Evolutionary conservation across 1,140 invertebrate species (phyloP).

Genomic region (Pseudomyrmex gracilis): DNA sequence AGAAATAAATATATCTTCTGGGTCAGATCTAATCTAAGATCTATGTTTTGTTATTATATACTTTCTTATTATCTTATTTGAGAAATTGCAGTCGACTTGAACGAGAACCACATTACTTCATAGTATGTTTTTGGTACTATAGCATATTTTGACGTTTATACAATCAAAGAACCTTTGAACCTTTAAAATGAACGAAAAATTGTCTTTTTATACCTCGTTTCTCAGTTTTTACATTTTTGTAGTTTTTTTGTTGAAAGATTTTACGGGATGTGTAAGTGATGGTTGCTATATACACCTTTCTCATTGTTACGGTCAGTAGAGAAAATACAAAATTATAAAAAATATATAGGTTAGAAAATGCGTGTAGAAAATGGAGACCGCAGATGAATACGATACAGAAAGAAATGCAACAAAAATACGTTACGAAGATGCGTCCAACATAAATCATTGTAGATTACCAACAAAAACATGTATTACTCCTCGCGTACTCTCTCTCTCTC

Average conservation of each 20-base stretch:
- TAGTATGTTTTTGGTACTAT: too few relatives aligned
- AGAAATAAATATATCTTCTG: conserved; percentile 42
- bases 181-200: conserved; percentile 13
- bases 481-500: background rate
- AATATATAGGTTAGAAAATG: too few relatives aligned
- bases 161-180: background rate
- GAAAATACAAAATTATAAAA: conserved; percentile 23
- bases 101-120: too few relatives aligned
- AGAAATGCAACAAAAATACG: conserved; percentile 51
- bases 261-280: conserved; percentile 25
- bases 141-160: background rate
- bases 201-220: background rate
- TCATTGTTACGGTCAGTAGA: conserved; percentile 43
- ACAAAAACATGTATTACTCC: conserved; percentile 74
- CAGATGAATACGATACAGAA: background rate
- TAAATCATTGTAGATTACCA: conserved; percentile 75
- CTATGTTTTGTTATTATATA: background rate
- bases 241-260: background rate
- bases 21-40: conserved; percentile 20
- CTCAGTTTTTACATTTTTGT: background rate
- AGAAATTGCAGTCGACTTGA: background rate
- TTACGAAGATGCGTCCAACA: conserved; percentile 66
- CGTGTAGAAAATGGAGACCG: too few relatives aligned
- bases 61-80: background rate
- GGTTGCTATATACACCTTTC: conserved; percentile 5